Percentiles rank a stretch among this genome's conserved stretches.
Conservation (phyloP, 2,113 vertebrate genomes). For the Tetraodon nigroviridis region DNA sequence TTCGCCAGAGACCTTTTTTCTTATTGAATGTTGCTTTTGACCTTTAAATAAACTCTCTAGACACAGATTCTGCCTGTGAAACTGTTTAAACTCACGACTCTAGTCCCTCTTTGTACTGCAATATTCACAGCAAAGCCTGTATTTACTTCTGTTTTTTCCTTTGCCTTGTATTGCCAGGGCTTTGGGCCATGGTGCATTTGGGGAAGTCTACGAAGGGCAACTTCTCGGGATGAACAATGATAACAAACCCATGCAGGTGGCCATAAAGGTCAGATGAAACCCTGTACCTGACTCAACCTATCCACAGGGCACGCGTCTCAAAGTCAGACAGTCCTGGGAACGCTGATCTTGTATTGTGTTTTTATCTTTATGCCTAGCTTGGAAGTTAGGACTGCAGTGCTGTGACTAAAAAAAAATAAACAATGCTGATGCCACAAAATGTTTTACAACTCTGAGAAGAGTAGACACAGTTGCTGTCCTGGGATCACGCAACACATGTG, state of each 20-base stretch:
- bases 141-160: neutral
- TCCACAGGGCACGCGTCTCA: constrained; percentile 5
- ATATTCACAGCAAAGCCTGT: neutral
- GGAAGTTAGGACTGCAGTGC: no score
- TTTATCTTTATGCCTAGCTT: no score
- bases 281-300: constrained; percentile 10
- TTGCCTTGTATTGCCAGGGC: constrained; percentile 68
- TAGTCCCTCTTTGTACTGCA: neutral
- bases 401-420: neutral
- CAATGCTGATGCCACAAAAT: neutral
- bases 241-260: constrained; percentile 81
- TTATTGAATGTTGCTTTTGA: no score
- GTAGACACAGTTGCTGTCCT: neutral
- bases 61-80: no score
- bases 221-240: constrained; percentile 83
- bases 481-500: neutral
- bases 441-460: neutral
- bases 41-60: no score
- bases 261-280: constrained; percentile 83
- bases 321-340: constrained; percentile 15
- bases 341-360: neutral
- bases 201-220: constrained; percentile 88
- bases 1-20: no score
- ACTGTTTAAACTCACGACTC: neutral
- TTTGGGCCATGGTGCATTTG: constrained; percentile 88